Percentiles rank a stretch among this genome's conserved stretches.
phyloP scores from a whole-genome alignment of 2,888 invertebrate species.

The Linyphia triangularis region DNA sequence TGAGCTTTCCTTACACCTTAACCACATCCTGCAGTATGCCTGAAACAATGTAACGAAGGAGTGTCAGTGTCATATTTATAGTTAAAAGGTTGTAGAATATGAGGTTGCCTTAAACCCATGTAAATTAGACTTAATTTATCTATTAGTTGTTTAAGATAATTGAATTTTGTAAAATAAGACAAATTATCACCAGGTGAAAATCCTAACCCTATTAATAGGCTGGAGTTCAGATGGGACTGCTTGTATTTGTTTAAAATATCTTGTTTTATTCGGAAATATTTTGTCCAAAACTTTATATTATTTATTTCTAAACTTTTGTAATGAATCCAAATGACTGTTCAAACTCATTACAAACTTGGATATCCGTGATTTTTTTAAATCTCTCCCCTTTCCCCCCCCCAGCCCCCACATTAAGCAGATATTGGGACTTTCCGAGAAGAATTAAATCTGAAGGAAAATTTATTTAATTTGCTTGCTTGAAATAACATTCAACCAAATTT shows the following conservation, averaged over 20 bases:
- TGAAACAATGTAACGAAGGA: slow-evolving; percentile 3
- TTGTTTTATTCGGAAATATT: neutral
- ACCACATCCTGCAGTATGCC: slow-evolving; percentile 62
- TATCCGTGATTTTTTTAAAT: too few relatives aligned
- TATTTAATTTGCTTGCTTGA: too few relatives aligned
- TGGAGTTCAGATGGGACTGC: slow-evolving; percentile 12
- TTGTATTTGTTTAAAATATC: neutral
- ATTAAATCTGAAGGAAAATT: too few relatives aligned
- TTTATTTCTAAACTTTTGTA: too few relatives aligned
- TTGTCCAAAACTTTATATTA: too few relatives aligned
- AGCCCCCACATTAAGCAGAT: too few relatives aligned
- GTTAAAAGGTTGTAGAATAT: slow-evolving; percentile 58
- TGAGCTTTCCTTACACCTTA: neutral
- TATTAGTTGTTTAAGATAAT: neutral
- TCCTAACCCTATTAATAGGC: slow-evolving; percentile 9
- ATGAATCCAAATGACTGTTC: too few relatives aligned
- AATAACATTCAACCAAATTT: too few relatives aligned
- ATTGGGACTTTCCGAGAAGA: too few relatives aligned
- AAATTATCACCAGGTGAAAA: neutral
- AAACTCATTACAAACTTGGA: too few relatives aligned
- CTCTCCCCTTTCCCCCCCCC: too few relatives aligned
- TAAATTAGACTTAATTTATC: neutral
- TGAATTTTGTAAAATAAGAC: slow-evolving; percentile 20
- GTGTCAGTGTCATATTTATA: slow-evolving; percentile 40
- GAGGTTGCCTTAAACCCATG: slow-evolving; percentile 50